Percentiles rank a stretch among this genome's conserved stretches.
Conservation (phyloP, 1,140 invertebrate species). For the Bombus waltoni region DNA sequence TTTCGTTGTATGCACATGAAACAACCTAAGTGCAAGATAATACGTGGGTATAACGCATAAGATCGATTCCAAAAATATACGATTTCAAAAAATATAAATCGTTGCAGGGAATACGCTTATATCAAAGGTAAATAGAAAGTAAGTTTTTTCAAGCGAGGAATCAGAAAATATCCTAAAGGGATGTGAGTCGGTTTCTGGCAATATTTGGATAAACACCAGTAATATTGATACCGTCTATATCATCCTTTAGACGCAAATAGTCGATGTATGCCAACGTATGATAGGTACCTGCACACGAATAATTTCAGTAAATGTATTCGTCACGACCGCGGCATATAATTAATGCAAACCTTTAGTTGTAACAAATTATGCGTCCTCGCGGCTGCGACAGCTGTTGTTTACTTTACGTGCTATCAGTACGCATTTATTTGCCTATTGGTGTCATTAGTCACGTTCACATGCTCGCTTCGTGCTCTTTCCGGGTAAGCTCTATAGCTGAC, state of each 20-base stretch:
- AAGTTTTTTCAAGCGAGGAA: not conserved
- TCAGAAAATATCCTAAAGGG: not conserved
- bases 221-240: not conserved
- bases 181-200: not conserved
- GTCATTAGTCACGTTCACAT: constrained; percentile 29
- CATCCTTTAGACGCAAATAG: not conserved
- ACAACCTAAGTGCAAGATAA: not conserved
- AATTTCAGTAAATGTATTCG: constrained; percentile 1
- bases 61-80: not conserved
- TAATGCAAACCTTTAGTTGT: constrained; percentile 29
- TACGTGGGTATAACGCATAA: not conserved
- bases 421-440: constrained; percentile 47
- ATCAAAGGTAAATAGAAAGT: not conserved
- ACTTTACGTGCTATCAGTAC: constrained; percentile 40
- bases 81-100: not conserved
- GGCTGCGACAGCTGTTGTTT: constrained; percentile 31
- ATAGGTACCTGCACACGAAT: constrained; percentile 1
- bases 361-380: constrained; percentile 49
- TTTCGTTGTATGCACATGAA: no score
- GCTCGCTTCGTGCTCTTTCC: constrained; percentile 8
- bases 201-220: not conserved
- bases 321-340: constrained; percentile 3
- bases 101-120: not conserved
- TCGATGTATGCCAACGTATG: not conserved
- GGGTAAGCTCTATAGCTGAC: not conserved